Percentiles rank a stretch among this genome's conserved stretches.
These are phyloP conservation scores for Parapristionchus giblindavisi DNA, from an alignment of 2,888 invertebrate species.

Conservation along the genomic window DNA sequence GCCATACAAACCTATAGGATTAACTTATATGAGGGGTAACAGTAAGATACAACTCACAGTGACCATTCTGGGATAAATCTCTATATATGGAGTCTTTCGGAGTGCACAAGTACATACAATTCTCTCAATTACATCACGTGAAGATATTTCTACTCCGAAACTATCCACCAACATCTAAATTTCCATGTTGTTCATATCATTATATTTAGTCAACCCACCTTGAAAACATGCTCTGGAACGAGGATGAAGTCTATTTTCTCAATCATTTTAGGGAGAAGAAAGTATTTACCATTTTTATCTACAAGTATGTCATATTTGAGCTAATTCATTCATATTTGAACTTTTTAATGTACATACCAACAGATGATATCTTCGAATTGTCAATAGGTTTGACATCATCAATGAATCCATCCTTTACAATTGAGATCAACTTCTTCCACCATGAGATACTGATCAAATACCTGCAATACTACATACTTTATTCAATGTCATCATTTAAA, in stretches of 20 bases:
- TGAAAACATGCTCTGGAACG: slow-evolving; percentile 50
- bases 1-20: slow-evolving; percentile 44
- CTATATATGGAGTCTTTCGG: slow-evolving; percentile 44
- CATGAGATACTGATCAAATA: slow-evolving; percentile 50
- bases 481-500: too few relatives aligned
- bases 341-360: background rate
- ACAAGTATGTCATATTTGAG: background rate
- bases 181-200: background rate
- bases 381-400: slow-evolving; percentile 51
- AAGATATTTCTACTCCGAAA: slow-evolving; percentile 51
- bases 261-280: slow-evolving; percentile 44
- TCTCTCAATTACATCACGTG: slow-evolving; percentile 55
- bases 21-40: background rate
- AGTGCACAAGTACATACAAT: slow-evolving; percentile 48
- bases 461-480: slow-evolving; percentile 46
- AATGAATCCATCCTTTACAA: slow-evolving; percentile 42
- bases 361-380: slow-evolving; percentile 45
- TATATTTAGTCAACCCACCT: background rate
- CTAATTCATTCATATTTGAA: background rate
- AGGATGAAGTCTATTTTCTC: slow-evolving; percentile 52
- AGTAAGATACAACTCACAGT: slow-evolving; percentile 45
- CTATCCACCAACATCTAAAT: slow-evolving; percentile 31
- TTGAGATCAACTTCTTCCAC: slow-evolving; percentile 52
- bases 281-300: slow-evolving; percentile 33
- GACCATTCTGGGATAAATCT: slow-evolving; percentile 58